Base-by-base conservation (phyloP, 1,140 invertebrate genomes). In the Zaprionus vittiger region DNA sequence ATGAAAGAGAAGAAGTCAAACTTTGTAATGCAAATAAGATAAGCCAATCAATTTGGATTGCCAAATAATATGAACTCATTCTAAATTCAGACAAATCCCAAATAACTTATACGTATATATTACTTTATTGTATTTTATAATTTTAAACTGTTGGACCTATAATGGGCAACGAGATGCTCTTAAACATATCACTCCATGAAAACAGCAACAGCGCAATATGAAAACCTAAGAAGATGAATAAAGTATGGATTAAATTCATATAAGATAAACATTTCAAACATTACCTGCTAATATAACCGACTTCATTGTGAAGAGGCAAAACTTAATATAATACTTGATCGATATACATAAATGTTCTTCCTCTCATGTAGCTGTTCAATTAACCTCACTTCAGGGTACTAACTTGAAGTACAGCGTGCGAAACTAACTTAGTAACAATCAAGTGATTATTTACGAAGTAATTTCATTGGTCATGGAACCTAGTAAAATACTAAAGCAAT, bases 101-200 rank as follows among this genome's bases (percentile, higher is more conserved):
- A 5, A 5, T 6, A 5, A 15, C 14, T 15, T 15, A 5, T n/a
- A 1, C 3, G 12, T 41, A n/a, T 17, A 17, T 9, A 41, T 44
- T 44, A 9, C 7, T 17, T 3, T 9, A 6, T 44, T n/a, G 15
- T 15, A 47, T 7, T 17, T 47, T 47, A 4, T 1, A 1, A 59
- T 37, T 14, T 37, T 73, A 73, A 34, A 65, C 2, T 11, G 63
- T 26, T 0, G n/a, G 26, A 14, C 79, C 79, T 49, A 81, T 20
- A 24, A 79, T 69, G 34, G 79, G 79, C 15, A 61, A 59, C 1
- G 28, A 31, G 0, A 61, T 4, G 1, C 26, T 1, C 12, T 55
- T 72, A 9, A 77, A 54, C 0, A 81, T 54, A 11, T 68, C 15
- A 5, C 6, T 52, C 68, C 59, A 81, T 7, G 37, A 24, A 12